Conservation (phyloP, 1,140 invertebrate genomes). For the Heliconius himera region DNA sequence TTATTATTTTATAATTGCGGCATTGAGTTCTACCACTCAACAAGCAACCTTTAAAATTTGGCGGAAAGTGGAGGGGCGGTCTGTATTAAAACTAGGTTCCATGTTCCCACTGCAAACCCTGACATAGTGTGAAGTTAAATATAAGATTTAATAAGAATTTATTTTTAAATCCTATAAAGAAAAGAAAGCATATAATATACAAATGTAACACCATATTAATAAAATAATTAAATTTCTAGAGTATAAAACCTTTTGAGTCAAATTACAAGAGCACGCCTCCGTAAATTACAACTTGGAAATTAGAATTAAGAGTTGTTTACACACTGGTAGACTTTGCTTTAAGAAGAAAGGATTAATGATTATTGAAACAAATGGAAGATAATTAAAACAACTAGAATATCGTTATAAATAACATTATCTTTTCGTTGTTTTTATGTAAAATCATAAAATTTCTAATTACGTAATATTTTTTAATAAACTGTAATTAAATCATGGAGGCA, state of each 20-base stretch:
- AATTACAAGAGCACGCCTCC: not conserved
- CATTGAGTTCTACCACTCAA: too few species aligned
- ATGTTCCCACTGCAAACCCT: too few species aligned
- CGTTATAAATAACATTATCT: not conserved
- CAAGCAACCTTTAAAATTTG: too few species aligned
- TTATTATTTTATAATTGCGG: too few species aligned
- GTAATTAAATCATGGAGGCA: too few species aligned
- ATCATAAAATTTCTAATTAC: too few species aligned
- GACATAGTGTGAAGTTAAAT: too few species aligned
- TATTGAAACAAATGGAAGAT: not conserved
- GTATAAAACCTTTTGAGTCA: not conserved
- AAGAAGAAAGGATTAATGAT: not conserved
- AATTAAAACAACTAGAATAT: not conserved
- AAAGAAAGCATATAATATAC: not conserved
- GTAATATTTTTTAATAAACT: too few species aligned
- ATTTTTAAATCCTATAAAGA: not conserved
- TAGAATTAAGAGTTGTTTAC: not conserved
- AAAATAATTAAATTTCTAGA: not conserved
- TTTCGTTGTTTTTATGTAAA: too few species aligned
- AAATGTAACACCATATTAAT: not conserved
- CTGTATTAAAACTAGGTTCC: too few species aligned
- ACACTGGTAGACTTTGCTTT: constrained; percentile 3
- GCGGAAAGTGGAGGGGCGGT: too few species aligned
- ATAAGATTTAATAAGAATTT: too few species aligned
- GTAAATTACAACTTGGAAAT: not conserved